These are phyloP conservation scores for Hippoglossus stenolepis DNA, from an alignment of 2,113 vertebrate species.

Conservation along the genomic window DNA sequence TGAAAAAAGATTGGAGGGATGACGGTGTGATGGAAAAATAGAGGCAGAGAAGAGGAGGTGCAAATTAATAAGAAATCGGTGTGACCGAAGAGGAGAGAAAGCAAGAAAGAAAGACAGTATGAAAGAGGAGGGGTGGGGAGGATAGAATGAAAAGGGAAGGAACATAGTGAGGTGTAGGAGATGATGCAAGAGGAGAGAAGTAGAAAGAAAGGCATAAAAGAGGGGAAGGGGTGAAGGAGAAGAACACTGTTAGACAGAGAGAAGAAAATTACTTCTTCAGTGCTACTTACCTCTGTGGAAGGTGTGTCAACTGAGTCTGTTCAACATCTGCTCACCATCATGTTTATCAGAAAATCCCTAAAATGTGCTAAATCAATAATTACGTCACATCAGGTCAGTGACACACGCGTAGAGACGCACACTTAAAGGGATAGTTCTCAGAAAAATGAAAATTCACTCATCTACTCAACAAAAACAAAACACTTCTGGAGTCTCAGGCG, in stretches of 20 bases:
- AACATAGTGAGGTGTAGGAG: slow-evolving; percentile 17
- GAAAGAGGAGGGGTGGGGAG: background rate
- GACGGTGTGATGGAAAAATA: too few species aligned
- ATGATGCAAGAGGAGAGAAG: slow-evolving; percentile 14
- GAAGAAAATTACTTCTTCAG: slow-evolving; percentile 2
- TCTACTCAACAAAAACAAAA: too few species aligned
- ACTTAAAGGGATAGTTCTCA: too few species aligned
- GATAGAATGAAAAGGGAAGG: background rate
- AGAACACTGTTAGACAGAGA: slow-evolving; percentile 42
- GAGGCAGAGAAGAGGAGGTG: too few species aligned
- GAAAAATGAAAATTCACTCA: background rate
- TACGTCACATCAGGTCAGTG: slow-evolving; percentile 29
- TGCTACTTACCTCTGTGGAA: slow-evolving; percentile 31
- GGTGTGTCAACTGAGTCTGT: slow-evolving; percentile 27
- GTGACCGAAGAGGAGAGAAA: background rate
- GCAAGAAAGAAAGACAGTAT: background rate
- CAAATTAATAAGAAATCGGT: too few species aligned
- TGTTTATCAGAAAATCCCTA: slow-evolving; percentile 21
- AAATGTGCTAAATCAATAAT: slow-evolving; percentile 35
- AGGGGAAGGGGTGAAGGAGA: slow-evolving; percentile 14
- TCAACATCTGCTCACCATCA: slow-evolving; percentile 20
- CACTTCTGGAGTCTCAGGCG: too few species aligned
- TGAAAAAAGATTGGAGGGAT: too few species aligned
- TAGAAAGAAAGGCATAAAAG: background rate
- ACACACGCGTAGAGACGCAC: background rate